phyloP scores from a whole-genome alignment of 1,140 invertebrate genomes.

The Drosophila littoralis region DNA sequence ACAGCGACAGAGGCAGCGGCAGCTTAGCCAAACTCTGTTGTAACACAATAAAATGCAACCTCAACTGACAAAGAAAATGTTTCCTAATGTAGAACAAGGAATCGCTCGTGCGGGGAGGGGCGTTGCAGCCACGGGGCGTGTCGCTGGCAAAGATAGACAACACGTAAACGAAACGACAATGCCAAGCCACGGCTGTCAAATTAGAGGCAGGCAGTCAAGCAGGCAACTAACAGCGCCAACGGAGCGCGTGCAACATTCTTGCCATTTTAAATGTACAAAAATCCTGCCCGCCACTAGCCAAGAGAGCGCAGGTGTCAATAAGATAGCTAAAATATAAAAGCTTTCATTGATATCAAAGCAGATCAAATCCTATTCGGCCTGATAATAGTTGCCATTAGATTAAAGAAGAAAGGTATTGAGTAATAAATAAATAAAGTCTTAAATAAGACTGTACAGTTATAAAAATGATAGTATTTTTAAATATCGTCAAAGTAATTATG shows the following conservation, averaged over 20 bases:
- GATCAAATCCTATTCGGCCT: not conserved
- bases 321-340: not conserved
- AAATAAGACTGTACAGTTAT: no score
- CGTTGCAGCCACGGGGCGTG: constrained; percentile 47
- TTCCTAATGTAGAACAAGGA: constrained; percentile 64
- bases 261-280: constrained; percentile 6
- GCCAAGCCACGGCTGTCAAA: constrained; percentile 77
- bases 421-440: no score
- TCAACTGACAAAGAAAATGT: constrained; percentile 82
- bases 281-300: not conserved
- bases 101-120: constrained; percentile 41
- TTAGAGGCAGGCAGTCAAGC: constrained; percentile 65
- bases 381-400: no score
- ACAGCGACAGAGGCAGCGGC: constrained; percentile 4
- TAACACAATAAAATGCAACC: constrained; percentile 81
- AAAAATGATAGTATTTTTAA: no score
- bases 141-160: constrained; percentile 68
- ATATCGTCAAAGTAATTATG: no score
- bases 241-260: constrained; percentile 53
- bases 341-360: constrained; percentile 2
- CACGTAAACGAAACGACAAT: constrained; percentile 78
- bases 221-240: constrained; percentile 18
- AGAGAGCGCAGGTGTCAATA: not conserved
- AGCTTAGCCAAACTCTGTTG: constrained; percentile 65
- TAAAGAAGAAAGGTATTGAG: no score